phyloP scores from a whole-genome alignment of 2,113 vertebrate genomes.

The Otolemur garnettii region DNA sequence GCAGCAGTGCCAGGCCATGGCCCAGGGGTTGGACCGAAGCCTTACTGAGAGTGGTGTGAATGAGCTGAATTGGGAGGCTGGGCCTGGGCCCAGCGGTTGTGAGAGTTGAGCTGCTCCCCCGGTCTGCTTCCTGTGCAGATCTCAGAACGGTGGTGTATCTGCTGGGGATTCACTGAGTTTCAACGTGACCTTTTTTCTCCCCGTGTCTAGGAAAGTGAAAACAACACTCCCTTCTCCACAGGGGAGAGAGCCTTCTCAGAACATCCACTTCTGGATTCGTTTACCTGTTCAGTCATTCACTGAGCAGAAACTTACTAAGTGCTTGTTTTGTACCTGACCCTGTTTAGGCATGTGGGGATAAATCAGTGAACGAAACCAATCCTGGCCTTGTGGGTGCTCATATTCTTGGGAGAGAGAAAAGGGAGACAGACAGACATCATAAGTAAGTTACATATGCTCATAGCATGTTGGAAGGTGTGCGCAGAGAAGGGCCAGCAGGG shows the following conservation, averaged over 20 bases:
- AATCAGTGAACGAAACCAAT: background rate
- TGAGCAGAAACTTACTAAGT: background rate
- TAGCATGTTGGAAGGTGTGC: background rate
- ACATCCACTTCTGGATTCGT: background rate
- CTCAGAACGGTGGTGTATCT: background rate
- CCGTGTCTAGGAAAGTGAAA: background rate
- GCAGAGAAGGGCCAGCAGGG: no score
- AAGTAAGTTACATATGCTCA: no score
- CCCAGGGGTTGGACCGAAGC: no score
- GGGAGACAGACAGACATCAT: background rate
- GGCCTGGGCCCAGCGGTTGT: rapidly evolving
- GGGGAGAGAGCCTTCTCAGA: background rate
- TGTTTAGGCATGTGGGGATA: background rate
- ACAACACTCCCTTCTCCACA: background rate
- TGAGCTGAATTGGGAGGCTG: background rate
- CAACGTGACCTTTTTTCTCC: background rate
- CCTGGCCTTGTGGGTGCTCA: background rate
- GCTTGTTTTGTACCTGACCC: background rate
- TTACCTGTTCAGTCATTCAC: background rate
- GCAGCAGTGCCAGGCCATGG: no score
- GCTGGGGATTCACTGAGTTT: background rate
- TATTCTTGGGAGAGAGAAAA: background rate
- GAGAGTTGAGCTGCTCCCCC: background rate
- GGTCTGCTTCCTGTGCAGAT: background rate
- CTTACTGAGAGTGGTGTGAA: no score